Conservation (phyloP, 2,113 vertebrate genomes). For the Smithornis capensis region DNA sequence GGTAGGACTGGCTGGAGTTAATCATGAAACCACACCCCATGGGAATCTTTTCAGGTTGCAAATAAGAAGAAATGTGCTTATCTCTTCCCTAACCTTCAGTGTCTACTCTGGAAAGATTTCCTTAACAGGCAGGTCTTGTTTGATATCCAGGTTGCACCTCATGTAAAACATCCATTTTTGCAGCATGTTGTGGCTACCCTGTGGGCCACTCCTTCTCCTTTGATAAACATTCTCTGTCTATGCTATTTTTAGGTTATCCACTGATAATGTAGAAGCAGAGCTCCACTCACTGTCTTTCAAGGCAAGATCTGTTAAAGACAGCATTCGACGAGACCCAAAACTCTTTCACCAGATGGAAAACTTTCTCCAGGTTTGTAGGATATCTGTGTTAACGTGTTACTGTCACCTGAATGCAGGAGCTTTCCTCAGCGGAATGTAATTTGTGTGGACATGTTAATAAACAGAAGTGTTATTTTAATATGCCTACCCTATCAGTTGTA, state of each 20-base stretch:
- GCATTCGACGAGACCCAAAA: slow-evolving; percentile 82
- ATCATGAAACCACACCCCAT: background rate
- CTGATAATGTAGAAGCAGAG: slow-evolving; percentile 89
- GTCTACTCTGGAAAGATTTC: background rate
- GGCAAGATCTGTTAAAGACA: slow-evolving; percentile 85
- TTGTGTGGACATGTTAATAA: background rate
- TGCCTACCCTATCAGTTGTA: background rate
- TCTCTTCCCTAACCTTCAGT: background rate
- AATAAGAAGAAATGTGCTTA: background rate
- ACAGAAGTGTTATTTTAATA: background rate
- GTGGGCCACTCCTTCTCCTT: background rate
- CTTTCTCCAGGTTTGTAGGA: slow-evolving; percentile 87
- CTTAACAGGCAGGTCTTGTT: slow-evolving; percentile 19
- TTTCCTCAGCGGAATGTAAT: background rate
- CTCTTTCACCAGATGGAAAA: slow-evolving; percentile 86
- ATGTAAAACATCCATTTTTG: background rate
- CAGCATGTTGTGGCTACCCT: background rate
- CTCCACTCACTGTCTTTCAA: slow-evolving; percentile 84
- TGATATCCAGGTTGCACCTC: background rate
- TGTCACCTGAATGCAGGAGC: background rate
- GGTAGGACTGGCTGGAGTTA: slow-evolving; percentile 12
- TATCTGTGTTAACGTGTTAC: background rate
- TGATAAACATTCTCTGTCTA: background rate
- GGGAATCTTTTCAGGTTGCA: background rate
- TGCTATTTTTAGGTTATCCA: slow-evolving; percentile 82